Evolutionary conservation across 2,113 vertebrate genomes (phyloP), one percentile per base, ranked within the genome.

Genomic region (Puffinus mauretanicus): DNA sequence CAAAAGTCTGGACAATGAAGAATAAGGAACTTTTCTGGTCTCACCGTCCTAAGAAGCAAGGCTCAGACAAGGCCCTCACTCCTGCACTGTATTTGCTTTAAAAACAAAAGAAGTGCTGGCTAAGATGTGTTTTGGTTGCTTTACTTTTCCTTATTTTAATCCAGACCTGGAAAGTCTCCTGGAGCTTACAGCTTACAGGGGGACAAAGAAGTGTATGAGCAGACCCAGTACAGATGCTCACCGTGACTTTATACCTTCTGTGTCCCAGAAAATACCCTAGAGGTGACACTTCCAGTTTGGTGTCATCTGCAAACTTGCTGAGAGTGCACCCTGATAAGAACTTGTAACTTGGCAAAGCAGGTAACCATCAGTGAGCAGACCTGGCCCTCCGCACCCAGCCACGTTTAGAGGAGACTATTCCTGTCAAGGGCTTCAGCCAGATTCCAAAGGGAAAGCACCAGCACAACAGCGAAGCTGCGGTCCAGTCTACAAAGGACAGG

Each of bases 401-500:
- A 6, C 2, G 0, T 19, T 65, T 54, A 32, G 29, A 40, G 17
- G 44, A 82, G 62, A 32, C 18, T 17, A 4, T 54, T 29, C 1
- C 1, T 6, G 16, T 14, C 44, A 34, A 34, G 44, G 44, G 16
- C n/a, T 49, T 36, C 70, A 36, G 62, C 19, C 57, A 61, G n/a
- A 17, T 36, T n/a, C 70, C 70, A n/a, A 29, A 44, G 42, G 25
- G 29, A n/a, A 70, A 47, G 47, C 40, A 14, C 19, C 42, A 64
- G 34, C 6, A 0, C 2, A 2, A 3, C 57, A 26, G 21, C 1
- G 1, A 52, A 60, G 38, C n/a, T 58, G 57, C 6, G 5, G 57
- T 18, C 82, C 3, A 0, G 16, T 40, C 75, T 58, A 13, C 30
- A 54, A n/a, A 32, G 34, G 15, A 57, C 21, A 36, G 34, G 58